Percentiles rank a stretch among this genome's conserved stretches.
Evolutionary conservation across 2,888 invertebrate genomes (phyloP).

Genomic region (Parnassius glacialis): DNA sequence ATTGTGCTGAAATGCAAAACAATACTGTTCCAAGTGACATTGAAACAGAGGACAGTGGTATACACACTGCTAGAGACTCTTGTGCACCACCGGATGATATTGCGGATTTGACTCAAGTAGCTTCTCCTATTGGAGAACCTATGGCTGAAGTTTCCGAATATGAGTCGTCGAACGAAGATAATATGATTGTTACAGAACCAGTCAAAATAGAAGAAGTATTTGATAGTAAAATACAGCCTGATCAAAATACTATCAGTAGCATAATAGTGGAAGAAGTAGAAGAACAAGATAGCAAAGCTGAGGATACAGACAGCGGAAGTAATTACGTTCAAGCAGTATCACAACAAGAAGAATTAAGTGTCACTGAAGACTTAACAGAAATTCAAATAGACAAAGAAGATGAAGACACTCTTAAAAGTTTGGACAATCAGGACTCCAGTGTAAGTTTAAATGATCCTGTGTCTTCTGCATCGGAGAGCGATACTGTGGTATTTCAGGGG

Average conservation of each 20-base stretch:
- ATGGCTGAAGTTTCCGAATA: constrained; percentile 69
- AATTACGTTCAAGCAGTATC: constrained; percentile 71
- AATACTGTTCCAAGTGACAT: constrained; percentile 81
- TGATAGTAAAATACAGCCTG: constrained; percentile 43
- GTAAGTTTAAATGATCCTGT: constrained; percentile 78
- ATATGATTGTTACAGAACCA: constrained; percentile 47
- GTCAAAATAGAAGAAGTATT: constrained; percentile 49
- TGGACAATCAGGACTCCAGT: constrained; percentile 78
- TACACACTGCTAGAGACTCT: constrained; percentile 89
- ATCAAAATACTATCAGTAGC: constrained; percentile 54
- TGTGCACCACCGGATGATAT: constrained; percentile 89
- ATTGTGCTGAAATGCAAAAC: constrained; percentile 82
- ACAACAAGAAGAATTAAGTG: constrained; percentile 68
- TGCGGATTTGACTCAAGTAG: constrained; percentile 79
- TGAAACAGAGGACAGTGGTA: constrained; percentile 89
- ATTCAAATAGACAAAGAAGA: constrained; percentile 77
- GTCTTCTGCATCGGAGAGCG: constrained; percentile 71
- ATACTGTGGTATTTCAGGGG: constrained; percentile 77
- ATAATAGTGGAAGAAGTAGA: constrained; percentile 72
- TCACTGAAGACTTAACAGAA: constrained; percentile 70
- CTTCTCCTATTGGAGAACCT: constrained; percentile 71
- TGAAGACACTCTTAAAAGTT: constrained; percentile 76
- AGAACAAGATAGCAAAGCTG: constrained; percentile 63
- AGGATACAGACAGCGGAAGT: constrained; percentile 68
- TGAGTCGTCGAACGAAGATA: constrained; percentile 72